phyloP scores from a whole-genome alignment of 2,113 vertebrate species.

The Sturnus vulgaris region DNA sequence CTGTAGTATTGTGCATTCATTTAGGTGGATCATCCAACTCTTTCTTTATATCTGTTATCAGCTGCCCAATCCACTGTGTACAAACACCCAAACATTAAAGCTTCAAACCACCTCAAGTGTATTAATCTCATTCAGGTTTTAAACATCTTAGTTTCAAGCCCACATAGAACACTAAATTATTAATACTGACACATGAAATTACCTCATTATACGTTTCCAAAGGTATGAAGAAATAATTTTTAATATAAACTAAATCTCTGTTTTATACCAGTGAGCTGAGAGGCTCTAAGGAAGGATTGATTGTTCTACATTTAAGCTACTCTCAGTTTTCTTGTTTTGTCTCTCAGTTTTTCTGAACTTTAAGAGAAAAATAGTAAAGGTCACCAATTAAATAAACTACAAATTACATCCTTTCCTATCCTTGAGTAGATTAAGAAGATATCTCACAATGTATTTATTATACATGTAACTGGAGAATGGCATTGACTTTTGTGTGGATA shows the following conservation, averaged over 20 bases:
- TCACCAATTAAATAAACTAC: neutral
- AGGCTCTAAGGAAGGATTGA: neutral
- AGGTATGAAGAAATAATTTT: neutral
- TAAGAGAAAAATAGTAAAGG: neutral
- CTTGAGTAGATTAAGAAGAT: neutral
- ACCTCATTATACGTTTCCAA: neutral
- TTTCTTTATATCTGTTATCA: neutral
- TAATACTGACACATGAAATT: neutral
- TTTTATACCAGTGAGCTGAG: neutral
- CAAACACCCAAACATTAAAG: neutral
- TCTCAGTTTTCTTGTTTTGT: neutral
- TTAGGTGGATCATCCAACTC: neutral
- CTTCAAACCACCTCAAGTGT: neutral
- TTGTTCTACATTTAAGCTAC: neutral
- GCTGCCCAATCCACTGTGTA: neutral
- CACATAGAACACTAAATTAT: neutral
- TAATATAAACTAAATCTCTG: neutral
- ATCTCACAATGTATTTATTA: neutral
- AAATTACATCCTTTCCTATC: neutral
- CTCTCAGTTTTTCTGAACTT: neutral
- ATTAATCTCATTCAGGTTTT: neutral
- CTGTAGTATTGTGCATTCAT: neutral
- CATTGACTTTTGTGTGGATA: neutral
- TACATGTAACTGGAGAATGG: neutral
- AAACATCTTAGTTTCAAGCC: neutral